phyloP scores from a whole-genome alignment of 2,888 invertebrate genomes.

The Crocallis elinguaria region DNA sequence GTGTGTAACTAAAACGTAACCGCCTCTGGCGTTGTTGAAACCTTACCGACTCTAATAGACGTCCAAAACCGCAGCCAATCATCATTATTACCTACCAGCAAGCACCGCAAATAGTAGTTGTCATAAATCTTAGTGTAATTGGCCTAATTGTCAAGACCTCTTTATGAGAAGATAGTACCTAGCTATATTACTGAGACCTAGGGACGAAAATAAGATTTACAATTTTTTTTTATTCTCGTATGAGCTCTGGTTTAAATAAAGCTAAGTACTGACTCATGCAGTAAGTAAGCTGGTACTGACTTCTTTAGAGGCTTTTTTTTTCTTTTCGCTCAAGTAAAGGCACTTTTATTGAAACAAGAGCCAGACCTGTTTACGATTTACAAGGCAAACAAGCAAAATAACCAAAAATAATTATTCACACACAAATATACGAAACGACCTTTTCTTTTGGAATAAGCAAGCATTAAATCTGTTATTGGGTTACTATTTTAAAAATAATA shows the following conservation, averaged over 20 bases:
- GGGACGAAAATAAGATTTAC: too few species aligned
- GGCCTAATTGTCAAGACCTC: conserved; percentile 27
- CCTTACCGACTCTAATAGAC: conserved; percentile 36
- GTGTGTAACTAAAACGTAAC: conserved; percentile 28
- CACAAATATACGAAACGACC: not conserved
- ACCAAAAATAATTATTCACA: not conserved
- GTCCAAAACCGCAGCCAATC: conserved; percentile 47
- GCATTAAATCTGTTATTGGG: too few species aligned
- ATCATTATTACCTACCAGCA: conserved; percentile 36
- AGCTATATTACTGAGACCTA: not conserved
- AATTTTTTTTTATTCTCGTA: too few species aligned
- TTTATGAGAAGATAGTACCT: not conserved
- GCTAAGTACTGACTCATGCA: too few species aligned
- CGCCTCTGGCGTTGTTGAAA: conserved; percentile 27
- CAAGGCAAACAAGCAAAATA: conserved; percentile 12
- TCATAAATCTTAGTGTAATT: conserved; percentile 38
- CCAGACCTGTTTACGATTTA: not conserved
- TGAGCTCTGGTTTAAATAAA: too few species aligned
- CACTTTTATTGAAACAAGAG: conserved; percentile 4
- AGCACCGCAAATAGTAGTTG: conserved; percentile 28
- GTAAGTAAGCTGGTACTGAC: too few species aligned
- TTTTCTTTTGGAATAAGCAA: not conserved
- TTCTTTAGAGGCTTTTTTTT: too few species aligned
- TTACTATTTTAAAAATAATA: too few species aligned
- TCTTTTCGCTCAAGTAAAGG: not conserved